Conservation (phyloP, 2,797 vertebrate genomes). For the Bradypodion pumilum region DNA sequence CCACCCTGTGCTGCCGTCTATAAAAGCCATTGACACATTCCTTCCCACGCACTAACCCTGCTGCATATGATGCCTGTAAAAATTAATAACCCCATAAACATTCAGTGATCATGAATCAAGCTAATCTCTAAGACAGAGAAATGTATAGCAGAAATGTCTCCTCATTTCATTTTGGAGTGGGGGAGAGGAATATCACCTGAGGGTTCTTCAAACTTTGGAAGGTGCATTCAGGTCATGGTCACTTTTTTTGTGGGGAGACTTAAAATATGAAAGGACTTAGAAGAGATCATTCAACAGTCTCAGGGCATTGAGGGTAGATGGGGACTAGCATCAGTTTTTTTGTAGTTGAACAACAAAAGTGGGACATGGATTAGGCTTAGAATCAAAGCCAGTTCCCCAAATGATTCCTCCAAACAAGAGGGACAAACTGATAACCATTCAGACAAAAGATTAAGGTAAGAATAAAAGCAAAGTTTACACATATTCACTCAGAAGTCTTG, state of each 20-base stretch:
- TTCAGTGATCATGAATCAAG: background rate
- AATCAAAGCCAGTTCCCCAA: too few species aligned
- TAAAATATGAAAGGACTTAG: background rate
- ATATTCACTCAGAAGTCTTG: too few species aligned
- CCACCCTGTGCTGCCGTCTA: background rate
- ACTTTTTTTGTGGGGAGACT: background rate
- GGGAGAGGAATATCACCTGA: background rate
- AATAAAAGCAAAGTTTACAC: too few species aligned
- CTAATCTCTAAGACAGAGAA: background rate
- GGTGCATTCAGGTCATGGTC: background rate
- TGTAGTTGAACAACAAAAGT: too few species aligned
- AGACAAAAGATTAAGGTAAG: too few species aligned
- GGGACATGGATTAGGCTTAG: too few species aligned
- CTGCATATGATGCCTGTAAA: background rate
- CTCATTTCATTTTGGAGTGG: background rate
- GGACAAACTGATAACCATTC: too few species aligned
- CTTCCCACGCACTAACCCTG: background rate
- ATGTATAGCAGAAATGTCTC: background rate
- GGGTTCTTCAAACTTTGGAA: background rate
- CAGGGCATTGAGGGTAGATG: background rate
- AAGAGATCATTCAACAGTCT: background rate
- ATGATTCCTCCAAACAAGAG: too few species aligned
- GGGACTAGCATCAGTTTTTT: background rate
- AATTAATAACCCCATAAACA: background rate
- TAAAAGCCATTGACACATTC: background rate